phyloP scores from a whole-genome alignment of 2,113 vertebrate species.

The Gadus macrocephalus region DNA sequence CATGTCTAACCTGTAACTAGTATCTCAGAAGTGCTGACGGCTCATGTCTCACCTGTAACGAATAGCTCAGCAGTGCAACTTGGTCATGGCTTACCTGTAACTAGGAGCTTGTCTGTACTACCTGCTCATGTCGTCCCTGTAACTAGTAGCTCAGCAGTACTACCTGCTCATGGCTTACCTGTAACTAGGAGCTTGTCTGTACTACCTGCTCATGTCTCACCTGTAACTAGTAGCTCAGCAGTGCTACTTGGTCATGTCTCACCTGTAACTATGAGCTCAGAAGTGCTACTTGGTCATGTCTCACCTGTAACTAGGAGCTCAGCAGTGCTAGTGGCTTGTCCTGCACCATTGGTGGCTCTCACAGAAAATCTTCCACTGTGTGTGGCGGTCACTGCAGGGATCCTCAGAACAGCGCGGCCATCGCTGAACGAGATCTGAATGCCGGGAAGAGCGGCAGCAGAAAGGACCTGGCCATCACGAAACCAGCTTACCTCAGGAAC shows the following conservation, averaged over 20 bases:
- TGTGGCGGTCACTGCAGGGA: slow-evolving; percentile 82
- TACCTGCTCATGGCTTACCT: slow-evolving; percentile 77
- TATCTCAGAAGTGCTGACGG: slow-evolving; percentile 55
- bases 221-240: slow-evolving; percentile 82
- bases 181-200: slow-evolving; percentile 90
- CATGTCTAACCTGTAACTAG: slow-evolving; percentile 81
- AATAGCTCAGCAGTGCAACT: slow-evolving; percentile 87
- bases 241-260: slow-evolving; percentile 51
- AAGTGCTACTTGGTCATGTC: not conserved
- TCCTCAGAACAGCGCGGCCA: slow-evolving; percentile 88
- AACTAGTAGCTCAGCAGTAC: slow-evolving; percentile 94
- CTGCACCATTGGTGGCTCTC: slow-evolving; percentile 89
- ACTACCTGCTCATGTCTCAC: slow-evolving; percentile 67
- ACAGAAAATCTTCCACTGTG: slow-evolving; percentile 87
- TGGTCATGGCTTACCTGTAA: slow-evolving; percentile 74
- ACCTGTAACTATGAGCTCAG: slow-evolving; percentile 84
- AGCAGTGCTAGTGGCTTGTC: slow-evolving; percentile 91
- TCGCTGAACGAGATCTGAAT: slow-evolving; percentile 93
- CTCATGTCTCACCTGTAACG: slow-evolving; percentile 76
- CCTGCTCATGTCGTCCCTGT: slow-evolving; percentile 73
- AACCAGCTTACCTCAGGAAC: slow-evolving; percentile 99
- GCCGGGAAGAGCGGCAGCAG: slow-evolving; percentile 88
- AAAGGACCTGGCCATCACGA: slow-evolving; percentile 98
- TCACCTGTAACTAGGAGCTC: slow-evolving; percentile 89
- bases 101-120: slow-evolving; percentile 85